Evolutionary conservation across 2,888 invertebrate genomes (phyloP).

Genomic region (Busseola fusca): DNA sequence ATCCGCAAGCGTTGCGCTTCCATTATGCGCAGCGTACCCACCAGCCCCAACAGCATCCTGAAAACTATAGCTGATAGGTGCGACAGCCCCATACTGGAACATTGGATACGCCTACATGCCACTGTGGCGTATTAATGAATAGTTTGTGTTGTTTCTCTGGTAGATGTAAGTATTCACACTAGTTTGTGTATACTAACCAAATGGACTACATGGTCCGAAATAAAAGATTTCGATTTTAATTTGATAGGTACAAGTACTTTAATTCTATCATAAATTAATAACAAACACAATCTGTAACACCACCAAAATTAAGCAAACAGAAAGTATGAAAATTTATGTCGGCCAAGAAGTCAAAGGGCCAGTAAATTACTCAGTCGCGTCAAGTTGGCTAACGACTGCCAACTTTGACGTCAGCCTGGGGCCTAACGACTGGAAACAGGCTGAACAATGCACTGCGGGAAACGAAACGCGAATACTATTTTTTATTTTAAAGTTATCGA

Average conservation of each 20-base stretch:
- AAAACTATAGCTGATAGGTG: too few species aligned
- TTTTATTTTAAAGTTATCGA: slow-evolving; percentile 22
- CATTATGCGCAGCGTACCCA: too few species aligned
- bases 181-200: too few species aligned
- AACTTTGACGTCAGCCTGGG: slow-evolving; percentile 43
- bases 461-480: slow-evolving; percentile 29
- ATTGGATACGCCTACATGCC: too few species aligned
- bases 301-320: slow-evolving; percentile 14
- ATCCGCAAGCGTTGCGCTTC: too few species aligned
- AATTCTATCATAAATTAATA: slow-evolving; percentile 3
- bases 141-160: too few species aligned
- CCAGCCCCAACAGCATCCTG: too few species aligned
- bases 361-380: slow-evolving; percentile 32
- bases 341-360: slow-evolving; percentile 25
- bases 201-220: too few species aligned
- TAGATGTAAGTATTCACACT: too few species aligned
- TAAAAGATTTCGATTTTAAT: too few species aligned
- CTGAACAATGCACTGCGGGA: slow-evolving; percentile 33
- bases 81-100: too few species aligned
- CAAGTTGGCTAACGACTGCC: slow-evolving; percentile 45
- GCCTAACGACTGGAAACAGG: slow-evolving; percentile 38
- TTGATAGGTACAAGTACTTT: background rate
- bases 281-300: background rate
- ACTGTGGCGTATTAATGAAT: too few species aligned
- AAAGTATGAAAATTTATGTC: slow-evolving; percentile 26